phyloP scores from a whole-genome alignment of 2,113 vertebrate genomes.

The Poeciliopsis prolifica region DNA sequence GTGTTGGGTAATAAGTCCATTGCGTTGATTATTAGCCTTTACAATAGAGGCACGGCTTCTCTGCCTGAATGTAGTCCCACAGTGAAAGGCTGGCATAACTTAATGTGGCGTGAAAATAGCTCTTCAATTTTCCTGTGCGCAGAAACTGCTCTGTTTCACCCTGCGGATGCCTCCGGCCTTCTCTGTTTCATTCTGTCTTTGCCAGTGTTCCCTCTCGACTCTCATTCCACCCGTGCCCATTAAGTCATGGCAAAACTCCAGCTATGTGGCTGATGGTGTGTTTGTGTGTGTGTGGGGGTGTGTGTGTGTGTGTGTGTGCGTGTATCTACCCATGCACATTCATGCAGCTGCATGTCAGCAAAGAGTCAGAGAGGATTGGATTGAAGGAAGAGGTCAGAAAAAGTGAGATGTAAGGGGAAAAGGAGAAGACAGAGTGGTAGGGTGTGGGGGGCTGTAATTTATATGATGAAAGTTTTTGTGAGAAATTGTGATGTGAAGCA shows the following conservation, averaged over 20 bases:
- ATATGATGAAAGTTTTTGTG: slow-evolving; percentile 55
- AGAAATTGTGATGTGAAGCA: slow-evolving; percentile 61
- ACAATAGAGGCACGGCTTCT: slow-evolving; percentile 56
- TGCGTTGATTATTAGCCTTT: slow-evolving; percentile 68
- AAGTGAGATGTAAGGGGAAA: slow-evolving; percentile 30
- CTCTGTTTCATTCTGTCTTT: slow-evolving; percentile 51
- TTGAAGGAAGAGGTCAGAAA: not conserved
- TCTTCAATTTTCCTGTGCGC: slow-evolving; percentile 66
- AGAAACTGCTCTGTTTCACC: slow-evolving; percentile 55
- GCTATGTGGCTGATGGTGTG: slow-evolving; percentile 11
- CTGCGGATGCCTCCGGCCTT: slow-evolving; percentile 58
- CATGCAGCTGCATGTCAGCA: slow-evolving; percentile 15
- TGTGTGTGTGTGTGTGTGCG: slow-evolving; percentile 28
- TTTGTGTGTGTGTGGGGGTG: not conserved
- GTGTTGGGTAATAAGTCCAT: slow-evolving; percentile 66
- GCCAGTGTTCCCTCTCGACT: slow-evolving; percentile 29
- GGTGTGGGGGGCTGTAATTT: slow-evolving; percentile 29
- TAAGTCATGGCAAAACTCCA: slow-evolving; percentile 33
- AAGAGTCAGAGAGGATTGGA: not conserved
- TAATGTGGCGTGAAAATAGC: slow-evolving; percentile 78
- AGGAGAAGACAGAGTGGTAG: slow-evolving; percentile 19
- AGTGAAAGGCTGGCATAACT: slow-evolving; percentile 60
- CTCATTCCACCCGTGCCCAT: slow-evolving; percentile 19
- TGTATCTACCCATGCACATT: not conserved
- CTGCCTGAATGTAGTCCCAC: slow-evolving; percentile 48